Base-by-base conservation (phyloP, 1,140 invertebrate genomes). In the Cydia splendana region DNA sequence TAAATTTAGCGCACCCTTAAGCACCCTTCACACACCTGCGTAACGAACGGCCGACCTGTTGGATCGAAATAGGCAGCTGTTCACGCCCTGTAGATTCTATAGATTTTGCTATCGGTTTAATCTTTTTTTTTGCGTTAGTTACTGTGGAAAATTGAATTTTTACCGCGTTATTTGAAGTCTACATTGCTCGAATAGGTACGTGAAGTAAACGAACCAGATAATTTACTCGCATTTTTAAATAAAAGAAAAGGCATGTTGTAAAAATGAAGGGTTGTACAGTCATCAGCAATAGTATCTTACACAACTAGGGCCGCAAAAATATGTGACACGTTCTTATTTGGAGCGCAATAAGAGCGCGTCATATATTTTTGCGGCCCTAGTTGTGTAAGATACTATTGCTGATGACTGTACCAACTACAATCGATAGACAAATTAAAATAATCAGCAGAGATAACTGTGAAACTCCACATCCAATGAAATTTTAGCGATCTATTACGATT, bases 41-140 rank as follows among this genome's bases (percentile, higher is more conserved):
- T 74, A 74, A 74, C 71, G 71, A 74, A 51, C 73, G 45, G 51
- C 48, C 57, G 82, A 80, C 83, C 78, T 81, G 80, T 81, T 85
- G 78, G 80, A 82, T 75, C 78, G 75, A 82, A 84, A 84, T 82
- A 82, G 80, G 30, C 67, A 71, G 67, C 30, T 71, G 30, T 38
- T 38, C 71, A 48, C 28, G 38, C 79, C 78, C 82, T 78, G 82
- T 62, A 24, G 57, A 62, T 62, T 62, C 57, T 62, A 62, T 62
- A 62, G 57, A 62, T 62, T 62, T 62, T 62, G 20, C 57, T 62
- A 62, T 62, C 57, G 57, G 57, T 24, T 62, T 62, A 62, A 62
- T 62, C 57, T 62, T 62, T n/a, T 62, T 62, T 62, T 62, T 24
- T 12, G 57, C 3, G 20, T 62, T 62, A 62, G 57, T 62, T 18